Percentiles rank a stretch among this genome's conserved stretches.
These are phyloP conservation scores for Tilapia sparmanii DNA, from an alignment of 2,113 vertebrate species.

Conservation along the genomic window DNA sequence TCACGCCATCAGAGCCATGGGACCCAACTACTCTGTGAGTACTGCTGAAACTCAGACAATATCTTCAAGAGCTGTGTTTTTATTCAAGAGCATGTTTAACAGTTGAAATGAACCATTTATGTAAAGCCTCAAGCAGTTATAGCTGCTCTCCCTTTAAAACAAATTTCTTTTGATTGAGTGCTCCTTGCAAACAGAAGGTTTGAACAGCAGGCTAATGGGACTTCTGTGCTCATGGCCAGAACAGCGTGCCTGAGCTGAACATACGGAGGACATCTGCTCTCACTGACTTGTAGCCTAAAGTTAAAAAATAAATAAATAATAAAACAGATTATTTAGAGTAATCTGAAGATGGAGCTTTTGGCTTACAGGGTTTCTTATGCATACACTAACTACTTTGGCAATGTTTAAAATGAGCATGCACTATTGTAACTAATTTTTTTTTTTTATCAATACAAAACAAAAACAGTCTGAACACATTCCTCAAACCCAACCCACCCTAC, in stretches of 20 bases:
- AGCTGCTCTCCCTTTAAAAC: neutral
- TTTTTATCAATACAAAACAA: neutral
- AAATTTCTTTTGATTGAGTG: neutral
- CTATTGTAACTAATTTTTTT: neutral
- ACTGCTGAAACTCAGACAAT: neutral
- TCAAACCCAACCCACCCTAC: neutral
- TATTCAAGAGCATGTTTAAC: neutral
- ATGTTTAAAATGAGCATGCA: neutral
- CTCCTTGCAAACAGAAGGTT: neutral
- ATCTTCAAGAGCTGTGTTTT: neutral
- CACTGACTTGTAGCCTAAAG: neutral
- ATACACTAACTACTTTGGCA: neutral
- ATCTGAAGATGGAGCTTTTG: neutral
- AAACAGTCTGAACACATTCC: neutral
- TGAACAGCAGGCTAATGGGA: neutral
- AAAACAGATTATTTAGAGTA: neutral
- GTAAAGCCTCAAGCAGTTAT: neutral
- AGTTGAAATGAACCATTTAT: neutral
- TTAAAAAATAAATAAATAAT: neutral
- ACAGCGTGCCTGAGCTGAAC: neutral
- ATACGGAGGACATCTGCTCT: neutral
- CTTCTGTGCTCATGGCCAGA: neutral
- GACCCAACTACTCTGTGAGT: slow-evolving; percentile 76
- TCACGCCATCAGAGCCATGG: slow-evolving; percentile 78
- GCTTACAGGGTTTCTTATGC: neutral